Base-by-base conservation (phyloP, 1,140 invertebrate genomes). In the Pseudomyrmex flavicornis region DNA sequence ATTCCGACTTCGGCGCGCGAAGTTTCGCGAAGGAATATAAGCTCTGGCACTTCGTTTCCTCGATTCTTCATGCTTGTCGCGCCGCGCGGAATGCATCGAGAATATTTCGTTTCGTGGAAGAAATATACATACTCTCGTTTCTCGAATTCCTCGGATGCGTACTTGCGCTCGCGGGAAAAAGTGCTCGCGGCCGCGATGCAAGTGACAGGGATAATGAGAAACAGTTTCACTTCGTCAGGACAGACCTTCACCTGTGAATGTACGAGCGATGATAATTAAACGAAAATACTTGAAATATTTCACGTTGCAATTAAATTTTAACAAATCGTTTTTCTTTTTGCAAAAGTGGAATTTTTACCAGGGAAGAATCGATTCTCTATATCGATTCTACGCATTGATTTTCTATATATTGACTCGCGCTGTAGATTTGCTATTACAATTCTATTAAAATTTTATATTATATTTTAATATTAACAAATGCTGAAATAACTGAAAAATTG, bases 31-130 rank as follows among this genome's bases (percentile, higher is more conserved):
- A 54, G n/a, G 54, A 56, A 80, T 80, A 80, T 56, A 80, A 54
- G 52, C 63, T 79, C 63, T 79, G 12, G 76, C 76, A 80, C 76
- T 72, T 80, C 54, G 66, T 80, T 83, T 77, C 35, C 74, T 58
- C 63, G 65, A 77, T 75, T 69, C 54, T 68, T 77, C 75, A 68
- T 65, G 54, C 44, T 62, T 5, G n/a, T 59, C 20, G 50, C 12
- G 66, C 54, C 44, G 22, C 76, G 46, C 56, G 54, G 54, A 22
- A 80, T 59, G 76, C 76, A 80, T 80, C 22, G 76, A 59, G 76
- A 80, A 80, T 80, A 80, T 59, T 70, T 58, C 26, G n/a, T 59
- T 20, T 9, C 35, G 5, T 35, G 5, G 35, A 17, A 17, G 5
- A 10, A 20, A 22, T n/a, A 66, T 70, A 85, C 73, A 63, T 54